Evolutionary conservation across 1,140 invertebrate genomes (phyloP).

Genomic region (Anastatus disparis): DNA sequence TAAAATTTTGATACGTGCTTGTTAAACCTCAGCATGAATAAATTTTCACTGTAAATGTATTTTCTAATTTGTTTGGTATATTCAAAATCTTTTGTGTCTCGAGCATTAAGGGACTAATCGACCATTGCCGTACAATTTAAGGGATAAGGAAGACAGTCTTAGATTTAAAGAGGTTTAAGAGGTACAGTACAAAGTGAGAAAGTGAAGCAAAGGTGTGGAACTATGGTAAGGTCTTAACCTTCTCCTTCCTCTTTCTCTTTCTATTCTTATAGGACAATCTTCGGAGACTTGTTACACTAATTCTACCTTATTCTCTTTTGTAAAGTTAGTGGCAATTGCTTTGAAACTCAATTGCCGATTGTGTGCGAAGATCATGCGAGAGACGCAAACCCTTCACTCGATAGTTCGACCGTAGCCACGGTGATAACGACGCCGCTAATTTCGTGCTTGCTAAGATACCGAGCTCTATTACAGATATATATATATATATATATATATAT

Average conservation of each 20-base stretch:
- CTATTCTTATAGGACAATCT: neutral
- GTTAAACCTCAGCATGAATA: no score
- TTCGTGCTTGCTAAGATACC: slow-evolving; percentile 6
- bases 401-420: neutral
- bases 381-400: neutral
- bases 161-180: neutral
- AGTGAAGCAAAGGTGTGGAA: neutral
- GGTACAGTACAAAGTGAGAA: neutral
- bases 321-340: slow-evolving; percentile 25
- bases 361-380: neutral
- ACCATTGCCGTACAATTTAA: neutral
- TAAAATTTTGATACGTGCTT: no score
- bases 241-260: no score
- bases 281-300: neutral
- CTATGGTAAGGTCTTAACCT: neutral
- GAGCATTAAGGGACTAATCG: neutral
- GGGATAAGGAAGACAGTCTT: neutral
- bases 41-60: no score
- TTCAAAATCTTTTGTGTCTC: no score
- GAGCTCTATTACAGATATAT: neutral
- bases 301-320: neutral
- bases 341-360: slow-evolving; percentile 23
- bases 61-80: no score
- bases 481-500: no score
- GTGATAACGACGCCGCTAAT: slow-evolving; percentile 20